These are phyloP conservation scores for Habropoda laboriosa DNA, from an alignment of 1,140 invertebrate genomes.

Conservation along the genomic window DNA sequence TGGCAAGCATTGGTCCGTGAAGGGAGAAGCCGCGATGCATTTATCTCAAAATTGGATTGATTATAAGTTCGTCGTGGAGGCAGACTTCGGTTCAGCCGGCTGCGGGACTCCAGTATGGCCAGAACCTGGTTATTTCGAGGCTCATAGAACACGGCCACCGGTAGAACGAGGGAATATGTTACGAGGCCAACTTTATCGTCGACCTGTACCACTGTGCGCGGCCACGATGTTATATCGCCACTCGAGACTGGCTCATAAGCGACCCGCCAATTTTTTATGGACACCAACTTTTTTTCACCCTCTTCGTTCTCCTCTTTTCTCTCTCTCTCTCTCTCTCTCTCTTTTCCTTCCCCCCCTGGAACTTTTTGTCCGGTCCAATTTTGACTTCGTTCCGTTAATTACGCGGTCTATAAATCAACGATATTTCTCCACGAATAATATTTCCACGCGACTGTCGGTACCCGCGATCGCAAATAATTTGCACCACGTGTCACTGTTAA, in stretches of 20 bases:
- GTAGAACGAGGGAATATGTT: constrained; percentile 50
- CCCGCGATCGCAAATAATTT: neutral
- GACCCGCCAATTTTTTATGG: constrained; percentile 12
- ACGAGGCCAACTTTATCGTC: constrained; percentile 51
- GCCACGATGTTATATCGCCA: constrained; percentile 2
- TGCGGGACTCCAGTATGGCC: constrained; percentile 28
- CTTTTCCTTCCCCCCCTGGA: neutral
- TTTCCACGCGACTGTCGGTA: neutral
- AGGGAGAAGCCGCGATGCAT: constrained; percentile 35
- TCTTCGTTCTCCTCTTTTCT: neutral
- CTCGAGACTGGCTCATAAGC: neutral
- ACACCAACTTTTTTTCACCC: neutral
- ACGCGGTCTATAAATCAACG: neutral
- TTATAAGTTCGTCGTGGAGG: constrained; percentile 43
- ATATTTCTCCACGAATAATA: neutral
- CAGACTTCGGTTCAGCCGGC: constrained; percentile 30
- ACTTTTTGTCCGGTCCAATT: neutral
- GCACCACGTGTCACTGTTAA: neutral
- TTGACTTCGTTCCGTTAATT: neutral
- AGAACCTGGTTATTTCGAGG: constrained; percentile 53
- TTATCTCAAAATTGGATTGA: constrained; percentile 55
- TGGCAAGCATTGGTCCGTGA: constrained; percentile 29
- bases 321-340: neutral
- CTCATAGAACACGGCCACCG: constrained; percentile 39
- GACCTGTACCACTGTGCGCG: constrained; percentile 38